Conservation (phyloP, 2,888 invertebrate species). For the Tachina lurida region DNA sequence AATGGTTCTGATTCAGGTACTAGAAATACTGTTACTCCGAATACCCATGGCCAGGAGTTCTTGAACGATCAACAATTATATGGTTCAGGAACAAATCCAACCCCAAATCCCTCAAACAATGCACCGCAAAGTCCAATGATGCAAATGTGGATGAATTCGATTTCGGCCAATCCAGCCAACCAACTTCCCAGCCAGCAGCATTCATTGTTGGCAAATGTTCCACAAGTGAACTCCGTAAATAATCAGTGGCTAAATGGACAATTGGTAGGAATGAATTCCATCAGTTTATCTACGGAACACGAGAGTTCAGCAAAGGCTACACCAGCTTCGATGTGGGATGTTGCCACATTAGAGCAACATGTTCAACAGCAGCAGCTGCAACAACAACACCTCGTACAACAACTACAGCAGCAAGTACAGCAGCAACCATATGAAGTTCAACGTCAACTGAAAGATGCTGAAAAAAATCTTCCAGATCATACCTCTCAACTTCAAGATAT, state of each 20-base stretch:
- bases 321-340: constrained; percentile 77
- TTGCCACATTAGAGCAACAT: constrained; percentile 73
- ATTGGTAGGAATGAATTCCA: constrained; percentile 67
- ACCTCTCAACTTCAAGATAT: constrained; percentile 46
- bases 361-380: constrained; percentile 74
- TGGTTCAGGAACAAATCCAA: constrained; percentile 50
- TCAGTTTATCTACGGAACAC: constrained; percentile 53
- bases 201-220: constrained; percentile 32
- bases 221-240: constrained; percentile 33
- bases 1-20: constrained; percentile 68
- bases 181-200: constrained; percentile 65
- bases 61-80: constrained; percentile 76
- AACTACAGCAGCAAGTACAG: constrained; percentile 40
- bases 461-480: constrained; percentile 46
- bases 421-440: constrained; percentile 51
- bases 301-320: constrained; percentile 58
- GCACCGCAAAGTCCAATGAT: constrained; percentile 74
- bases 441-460: constrained; percentile 17
- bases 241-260: constrained; percentile 68
- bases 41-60: constrained; percentile 73
- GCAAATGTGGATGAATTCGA: constrained; percentile 77
- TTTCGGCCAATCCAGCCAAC: constrained; percentile 61
- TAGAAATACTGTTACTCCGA: constrained; percentile 12
- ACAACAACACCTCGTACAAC: constrained; percentile 52
- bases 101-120: constrained; percentile 40